Evolutionary conservation across 2,888 invertebrate genomes (phyloP), one percentile per base, ranked within the genome.

Genomic region (Drosophila peninsularis): DNA sequence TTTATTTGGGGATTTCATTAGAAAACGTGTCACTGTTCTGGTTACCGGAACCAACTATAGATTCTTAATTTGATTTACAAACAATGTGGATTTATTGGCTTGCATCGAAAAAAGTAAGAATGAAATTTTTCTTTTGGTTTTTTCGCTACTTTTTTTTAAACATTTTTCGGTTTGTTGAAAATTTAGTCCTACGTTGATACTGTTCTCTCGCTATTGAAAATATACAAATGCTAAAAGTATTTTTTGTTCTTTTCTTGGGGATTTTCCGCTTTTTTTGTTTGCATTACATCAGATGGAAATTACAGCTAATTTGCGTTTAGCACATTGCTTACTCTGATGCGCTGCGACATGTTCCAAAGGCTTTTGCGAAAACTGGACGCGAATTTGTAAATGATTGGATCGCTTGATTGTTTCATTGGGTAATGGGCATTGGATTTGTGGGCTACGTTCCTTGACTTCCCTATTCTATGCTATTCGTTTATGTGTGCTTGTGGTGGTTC

Each of bases 1-100:
- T 63, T 62, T 37, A 63, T 63, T 62, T 49, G 14, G 11, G 50
- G 37, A 50, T 49, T 50, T 57, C 19, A 37, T 57, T 30, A 57
- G 50, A 49, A 57, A 57, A 57, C 37, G 19, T 57, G 56, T 57
- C 57, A 37, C 30, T 58, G 30, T 30, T 50, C 50, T 50, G 37
- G 39, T 21, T 58, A 19, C 50, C 37, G 30, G 50, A 50, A 50
- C 39, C 50, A 58, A 30, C 30, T 50, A 39, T 39, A 10, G 19
- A 50, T 50, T 30, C 42, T 45, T 10, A 45, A 41, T 56, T 54
- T 54, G 54, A 54, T 65, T 75, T 74, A 75, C 71, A 74, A 70
- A 74, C 75, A 66, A 62, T n/a, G 36, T 58, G 55, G 62, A 76
- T 71, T 76, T 75, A 62, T 57, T 36, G 19, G 19, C 44, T 57